phyloP scores from a whole-genome alignment of 2,888 invertebrate species.

The Ganaspis brasiliensis region DNA sequence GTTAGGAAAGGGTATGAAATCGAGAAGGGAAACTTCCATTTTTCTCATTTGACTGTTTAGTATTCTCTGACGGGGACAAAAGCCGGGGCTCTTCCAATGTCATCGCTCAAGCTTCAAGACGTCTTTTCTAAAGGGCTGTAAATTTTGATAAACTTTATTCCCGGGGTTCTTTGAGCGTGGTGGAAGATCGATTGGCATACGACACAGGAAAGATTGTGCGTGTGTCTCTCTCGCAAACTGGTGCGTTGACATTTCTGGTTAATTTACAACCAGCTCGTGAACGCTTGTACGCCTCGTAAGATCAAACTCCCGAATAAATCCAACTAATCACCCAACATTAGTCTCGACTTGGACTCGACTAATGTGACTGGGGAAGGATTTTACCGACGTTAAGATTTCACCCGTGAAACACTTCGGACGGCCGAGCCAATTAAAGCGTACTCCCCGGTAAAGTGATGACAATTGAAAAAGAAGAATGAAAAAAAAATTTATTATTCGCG shows the following conservation, averaged over 20 bases:
- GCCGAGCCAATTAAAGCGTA: conserved; percentile 38
- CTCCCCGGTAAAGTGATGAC: background rate
- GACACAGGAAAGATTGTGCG: conserved; percentile 22
- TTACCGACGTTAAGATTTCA: conserved; percentile 42
- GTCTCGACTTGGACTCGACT: conserved; percentile 25
- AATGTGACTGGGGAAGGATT: conserved; percentile 41
- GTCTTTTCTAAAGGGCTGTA: background rate
- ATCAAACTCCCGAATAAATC: conserved; percentile 59
- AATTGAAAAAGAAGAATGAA: conserved; percentile 1
- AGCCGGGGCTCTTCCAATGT: no score
- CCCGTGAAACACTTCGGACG: conserved; percentile 39
- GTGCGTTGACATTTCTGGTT: conserved; percentile 41
- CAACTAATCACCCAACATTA: conserved; percentile 42
- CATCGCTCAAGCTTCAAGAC: conserved; percentile 22
- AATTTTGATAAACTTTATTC: conserved; percentile 42
- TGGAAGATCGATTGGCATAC: conserved; percentile 33
- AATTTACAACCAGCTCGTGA: conserved; percentile 53
- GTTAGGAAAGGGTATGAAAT: no score
- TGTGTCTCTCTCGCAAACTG: conserved; percentile 15
- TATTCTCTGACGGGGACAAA: no score
- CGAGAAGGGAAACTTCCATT: no score
- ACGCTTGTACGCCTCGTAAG: conserved; percentile 57
- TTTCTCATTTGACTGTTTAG: no score
- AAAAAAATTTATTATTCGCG: background rate
- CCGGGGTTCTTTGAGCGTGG: conserved; percentile 3